Conservation (phyloP, 2,797 vertebrate species). For the Pteropus rufus region DNA sequence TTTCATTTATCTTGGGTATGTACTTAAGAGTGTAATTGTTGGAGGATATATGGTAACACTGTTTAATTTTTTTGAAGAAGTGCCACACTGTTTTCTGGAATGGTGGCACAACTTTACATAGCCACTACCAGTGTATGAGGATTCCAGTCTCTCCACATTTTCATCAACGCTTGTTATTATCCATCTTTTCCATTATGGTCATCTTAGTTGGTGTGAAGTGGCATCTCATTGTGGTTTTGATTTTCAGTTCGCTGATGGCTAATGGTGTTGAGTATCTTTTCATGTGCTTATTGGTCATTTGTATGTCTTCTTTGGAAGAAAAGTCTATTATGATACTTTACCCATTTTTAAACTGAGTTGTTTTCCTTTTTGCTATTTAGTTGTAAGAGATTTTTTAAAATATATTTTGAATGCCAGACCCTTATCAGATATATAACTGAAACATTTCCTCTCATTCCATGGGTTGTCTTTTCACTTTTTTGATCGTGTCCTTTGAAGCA, state of each 20-base stretch:
- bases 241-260: background rate
- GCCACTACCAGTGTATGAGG: background rate
- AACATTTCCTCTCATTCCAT: background rate
- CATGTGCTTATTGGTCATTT: background rate
- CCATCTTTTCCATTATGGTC: background rate
- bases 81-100: background rate
- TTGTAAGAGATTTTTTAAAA: background rate
- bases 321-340: background rate
- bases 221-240: background rate
- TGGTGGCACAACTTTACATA: background rate
- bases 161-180: background rate
- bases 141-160: background rate
- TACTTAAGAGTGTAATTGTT: background rate
- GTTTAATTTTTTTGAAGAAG: background rate
- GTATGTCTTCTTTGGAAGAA: background rate
- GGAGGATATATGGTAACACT: background rate
- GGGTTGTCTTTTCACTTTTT: background rate
- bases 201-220: background rate
- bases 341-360: background rate
- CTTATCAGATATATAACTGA: background rate
- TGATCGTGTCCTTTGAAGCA: background rate
- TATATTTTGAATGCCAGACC: background rate
- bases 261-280: background rate
- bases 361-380: background rate
- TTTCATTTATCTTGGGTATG: background rate